Evolutionary conservation across 2,888 invertebrate genomes (phyloP).

Genomic region (Euzophera pinguis): DNA sequence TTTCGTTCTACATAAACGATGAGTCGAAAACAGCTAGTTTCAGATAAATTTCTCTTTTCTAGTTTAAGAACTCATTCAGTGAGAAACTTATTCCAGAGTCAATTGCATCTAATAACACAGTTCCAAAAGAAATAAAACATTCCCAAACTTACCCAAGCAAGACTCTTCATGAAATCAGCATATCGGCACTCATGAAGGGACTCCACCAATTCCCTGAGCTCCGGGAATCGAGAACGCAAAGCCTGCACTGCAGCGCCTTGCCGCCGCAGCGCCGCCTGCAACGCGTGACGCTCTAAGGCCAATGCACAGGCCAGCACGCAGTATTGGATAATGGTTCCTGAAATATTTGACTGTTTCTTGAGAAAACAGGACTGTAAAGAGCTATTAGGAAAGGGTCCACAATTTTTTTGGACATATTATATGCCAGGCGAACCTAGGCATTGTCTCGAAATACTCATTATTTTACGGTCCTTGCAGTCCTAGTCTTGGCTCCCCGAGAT

Average conservation of each 20-base stretch:
- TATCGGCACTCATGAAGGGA: conserved; percentile 96
- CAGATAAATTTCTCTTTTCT: too few relatives aligned
- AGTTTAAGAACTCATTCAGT: too few relatives aligned
- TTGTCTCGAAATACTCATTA: too few relatives aligned
- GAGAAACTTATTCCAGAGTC: too few relatives aligned
- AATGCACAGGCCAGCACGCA: conserved; percentile 79
- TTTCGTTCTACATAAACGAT: too few relatives aligned
- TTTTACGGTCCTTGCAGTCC: too few relatives aligned
- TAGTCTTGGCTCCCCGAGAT: too few relatives aligned
- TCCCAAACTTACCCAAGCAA: conserved; percentile 63
- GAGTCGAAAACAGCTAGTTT: too few relatives aligned
- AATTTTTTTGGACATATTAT: too few relatives aligned
- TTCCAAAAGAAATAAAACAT: background rate
- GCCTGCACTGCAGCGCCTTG: conserved; percentile 88
- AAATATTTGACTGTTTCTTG: conserved; percentile 50
- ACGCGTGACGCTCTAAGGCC: conserved; percentile 74
- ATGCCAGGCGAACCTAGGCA: too few relatives aligned
- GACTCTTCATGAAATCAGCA: conserved; percentile 88
- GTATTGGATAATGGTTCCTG: conserved; percentile 79
- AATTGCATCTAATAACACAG: background rate
- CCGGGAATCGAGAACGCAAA: conserved; percentile 83
- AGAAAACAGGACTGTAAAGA: too few relatives aligned
- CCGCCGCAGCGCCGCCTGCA: conserved; percentile 74
- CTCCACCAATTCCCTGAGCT: conserved; percentile 82
- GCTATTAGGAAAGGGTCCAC: too few relatives aligned